These are phyloP conservation scores for Hippasteria phrygiana DNA, from an alignment of 53 echinoderm and acorn worm genomes.

Conservation along the genomic window DNA sequence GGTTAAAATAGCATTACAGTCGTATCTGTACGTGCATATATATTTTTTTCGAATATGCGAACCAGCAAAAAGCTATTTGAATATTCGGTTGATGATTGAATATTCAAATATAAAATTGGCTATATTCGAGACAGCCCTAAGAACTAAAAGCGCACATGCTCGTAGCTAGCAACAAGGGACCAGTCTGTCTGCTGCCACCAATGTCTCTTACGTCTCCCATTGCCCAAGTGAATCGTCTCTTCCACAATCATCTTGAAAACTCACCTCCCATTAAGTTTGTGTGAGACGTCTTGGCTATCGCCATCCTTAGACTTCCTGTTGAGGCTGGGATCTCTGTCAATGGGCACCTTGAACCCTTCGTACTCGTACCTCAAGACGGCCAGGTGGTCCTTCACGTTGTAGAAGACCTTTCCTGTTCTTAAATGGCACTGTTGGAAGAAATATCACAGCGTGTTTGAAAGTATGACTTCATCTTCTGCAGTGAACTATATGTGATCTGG, in stretches of 20 bases:
- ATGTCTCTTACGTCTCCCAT: too few relatives aligned
- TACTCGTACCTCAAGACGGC: slow-evolving; percentile 68
- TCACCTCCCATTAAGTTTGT: slow-evolving; percentile 28
- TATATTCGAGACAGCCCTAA: too few relatives aligned
- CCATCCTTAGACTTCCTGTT: slow-evolving; percentile 76
- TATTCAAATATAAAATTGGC: too few relatives aligned
- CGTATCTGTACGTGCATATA: too few relatives aligned
- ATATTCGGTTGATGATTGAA: too few relatives aligned
- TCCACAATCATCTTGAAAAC: background rate
- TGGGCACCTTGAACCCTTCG: slow-evolving; percentile 74
- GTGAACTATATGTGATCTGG: background rate
- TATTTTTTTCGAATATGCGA: too few relatives aligned
- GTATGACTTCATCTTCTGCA: background rate
- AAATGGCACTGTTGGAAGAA: slow-evolving; percentile 72
- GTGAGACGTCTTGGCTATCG: background rate
- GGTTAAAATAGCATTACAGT: too few relatives aligned
- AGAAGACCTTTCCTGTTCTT: slow-evolving; percentile 78
- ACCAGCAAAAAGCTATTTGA: too few relatives aligned
- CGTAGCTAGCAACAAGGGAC: too few relatives aligned
- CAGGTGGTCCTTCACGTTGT: slow-evolving; percentile 70
- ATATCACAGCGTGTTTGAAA: background rate
- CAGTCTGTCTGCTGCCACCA: too few relatives aligned
- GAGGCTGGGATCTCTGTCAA: slow-evolving; percentile 57
- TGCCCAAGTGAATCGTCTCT: too few relatives aligned
- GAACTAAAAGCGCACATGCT: too few relatives aligned